These are phyloP conservation scores for Nesometra sesokonis DNA, from an alignment of 35 echinoderm and acorn worm genomes.

Conservation along the genomic window DNA sequence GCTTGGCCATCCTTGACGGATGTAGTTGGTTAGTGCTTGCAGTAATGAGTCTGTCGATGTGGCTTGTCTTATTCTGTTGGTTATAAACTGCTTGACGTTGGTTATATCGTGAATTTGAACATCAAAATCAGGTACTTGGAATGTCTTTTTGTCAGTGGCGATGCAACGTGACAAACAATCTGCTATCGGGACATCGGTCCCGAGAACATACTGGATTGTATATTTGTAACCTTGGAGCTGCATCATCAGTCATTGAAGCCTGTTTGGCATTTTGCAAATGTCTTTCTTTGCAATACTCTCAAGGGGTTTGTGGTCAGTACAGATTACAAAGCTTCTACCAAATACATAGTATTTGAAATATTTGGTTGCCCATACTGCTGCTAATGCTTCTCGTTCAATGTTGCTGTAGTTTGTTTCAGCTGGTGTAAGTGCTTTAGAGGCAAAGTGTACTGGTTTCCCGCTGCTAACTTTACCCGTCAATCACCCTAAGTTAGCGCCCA, in stretches of 20 bases:
- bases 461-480: neutral
- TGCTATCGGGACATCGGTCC: constrained; percentile 7
- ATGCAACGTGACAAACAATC: constrained; percentile 22
- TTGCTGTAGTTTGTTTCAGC: constrained; percentile 26
- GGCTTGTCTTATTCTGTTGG: too few species aligned
- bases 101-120: too few species aligned
- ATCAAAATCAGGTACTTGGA: too few species aligned
- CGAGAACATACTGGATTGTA: constrained; percentile 1
- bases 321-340: neutral
- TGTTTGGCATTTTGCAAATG: constrained; percentile 16
- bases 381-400: constrained; percentile 9
- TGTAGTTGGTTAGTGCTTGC: too few species aligned
- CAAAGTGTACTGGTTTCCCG: constrained; percentile 10
- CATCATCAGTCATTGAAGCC: constrained; percentile 24
- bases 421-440: constrained; percentile 3
- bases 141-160: neutral
- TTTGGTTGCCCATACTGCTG: constrained; percentile 18
- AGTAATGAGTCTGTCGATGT: too few species aligned
- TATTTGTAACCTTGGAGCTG: constrained; percentile 11
- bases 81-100: too few species aligned
- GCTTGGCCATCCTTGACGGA: too few species aligned
- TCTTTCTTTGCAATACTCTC: constrained; percentile 16
- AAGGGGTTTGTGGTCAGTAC: constrained; percentile 29
- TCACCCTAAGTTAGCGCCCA: too few species aligned
- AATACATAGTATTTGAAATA: constrained; percentile 24